Evolutionary conservation across 2,797 vertebrate species (phyloP), one percentile per base, ranked within the genome.

Genomic region (Crypturellus tataupa): DNA sequence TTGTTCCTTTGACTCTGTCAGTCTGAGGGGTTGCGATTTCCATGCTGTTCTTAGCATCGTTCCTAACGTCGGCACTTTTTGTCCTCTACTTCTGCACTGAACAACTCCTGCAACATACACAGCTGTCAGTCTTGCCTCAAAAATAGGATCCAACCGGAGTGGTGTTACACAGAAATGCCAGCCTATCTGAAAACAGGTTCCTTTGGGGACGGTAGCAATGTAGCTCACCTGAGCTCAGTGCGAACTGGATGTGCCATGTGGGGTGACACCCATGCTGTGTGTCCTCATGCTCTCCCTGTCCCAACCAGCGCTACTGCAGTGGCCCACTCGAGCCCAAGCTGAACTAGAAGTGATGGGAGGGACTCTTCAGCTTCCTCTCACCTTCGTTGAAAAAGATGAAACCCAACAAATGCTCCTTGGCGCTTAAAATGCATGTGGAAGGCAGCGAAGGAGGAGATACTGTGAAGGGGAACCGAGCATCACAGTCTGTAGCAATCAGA

Each of bases 91-190:
- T 89, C 9, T 16, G 49, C 53, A 23, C 46, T 35, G 16, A 78
- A 21, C 40, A 35, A 1, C 59, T 85, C 17, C 40, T 80, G 6
- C 27, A 46, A 29, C 13, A 29, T 7, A 1, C 27, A 55, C 69
- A 79, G 18, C 70, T 9, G 1, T 71, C 53, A 37, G 17, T 18
- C 25, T 65, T 21, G 9, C 37, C 25, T 81, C 62, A 67, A 27
- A 69, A 93, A 60, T 8, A 37, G 15, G 9, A 31, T 77, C 64
- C 19, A 13, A 19, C 85, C 44, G 55, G 42, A 85, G 46, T 24
- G 49, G 49, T 0, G 0, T 78, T 55, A 24, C 6, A 4, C n/a
- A 39, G 42, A 55, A 76, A 19, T 9, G 46, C 46, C 6, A 1
- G 40, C 23, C 12, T 24, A 27, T 27, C 4, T 0, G 0, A 69